Evolutionary conservation across 1,140 invertebrate genomes (phyloP).

Genomic region (Oreohelix idahoensis): DNA sequence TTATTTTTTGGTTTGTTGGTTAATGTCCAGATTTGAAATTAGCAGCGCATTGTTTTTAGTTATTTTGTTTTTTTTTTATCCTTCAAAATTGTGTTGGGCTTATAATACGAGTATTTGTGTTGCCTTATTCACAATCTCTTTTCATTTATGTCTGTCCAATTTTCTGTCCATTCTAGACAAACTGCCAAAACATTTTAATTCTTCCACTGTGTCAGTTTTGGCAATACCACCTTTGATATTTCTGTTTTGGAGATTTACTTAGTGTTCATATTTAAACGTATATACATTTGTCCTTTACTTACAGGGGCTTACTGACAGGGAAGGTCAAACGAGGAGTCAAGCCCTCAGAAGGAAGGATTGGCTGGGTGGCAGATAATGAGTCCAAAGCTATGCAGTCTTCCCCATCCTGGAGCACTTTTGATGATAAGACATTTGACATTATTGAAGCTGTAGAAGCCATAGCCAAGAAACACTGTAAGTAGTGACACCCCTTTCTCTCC

Average conservation of each 20-base stretch:
- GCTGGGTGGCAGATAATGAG: conserved; percentile 23
- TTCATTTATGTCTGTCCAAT: too few species aligned
- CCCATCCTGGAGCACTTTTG: conserved; percentile 35
- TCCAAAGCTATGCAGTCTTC: conserved; percentile 12
- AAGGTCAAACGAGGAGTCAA: conserved; percentile 40
- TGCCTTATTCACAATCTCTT: too few species aligned
- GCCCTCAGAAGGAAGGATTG: conserved; percentile 40
- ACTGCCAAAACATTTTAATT: not conserved
- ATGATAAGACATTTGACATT: conserved; percentile 36
- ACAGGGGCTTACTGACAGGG: conserved; percentile 46
- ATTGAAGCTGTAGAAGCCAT: conserved; percentile 35
- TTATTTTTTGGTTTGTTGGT: too few species aligned
- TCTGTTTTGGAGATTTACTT: not conserved
- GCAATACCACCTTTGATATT: not conserved
- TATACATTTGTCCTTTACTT: too few species aligned
- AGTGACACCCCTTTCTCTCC: too few species aligned
- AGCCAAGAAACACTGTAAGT: conserved; percentile 37
- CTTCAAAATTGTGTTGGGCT: too few species aligned
- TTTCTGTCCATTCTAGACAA: not conserved
- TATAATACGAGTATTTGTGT: too few species aligned
- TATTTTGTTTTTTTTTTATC: too few species aligned
- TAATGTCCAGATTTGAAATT: too few species aligned
- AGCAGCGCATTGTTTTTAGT: too few species aligned
- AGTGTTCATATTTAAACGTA: too few species aligned
- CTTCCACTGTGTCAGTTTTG: not conserved